phyloP scores from a whole-genome alignment of 2,888 invertebrate genomes.

The Galerucella calmariensis region DNA sequence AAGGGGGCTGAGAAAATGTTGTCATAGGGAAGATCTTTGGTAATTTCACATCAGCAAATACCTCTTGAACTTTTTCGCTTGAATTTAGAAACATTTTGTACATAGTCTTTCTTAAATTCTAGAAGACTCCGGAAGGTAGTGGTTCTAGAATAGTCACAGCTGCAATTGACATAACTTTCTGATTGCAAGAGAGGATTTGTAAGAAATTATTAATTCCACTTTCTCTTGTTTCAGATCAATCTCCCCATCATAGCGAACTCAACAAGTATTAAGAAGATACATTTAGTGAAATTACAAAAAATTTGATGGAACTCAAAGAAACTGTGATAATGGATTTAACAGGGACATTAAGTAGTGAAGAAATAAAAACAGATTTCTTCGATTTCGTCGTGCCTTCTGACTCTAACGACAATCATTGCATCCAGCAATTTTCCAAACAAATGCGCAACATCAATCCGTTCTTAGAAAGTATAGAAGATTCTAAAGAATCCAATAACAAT shows the following conservation, averaged over 20 bases:
- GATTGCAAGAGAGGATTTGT: background rate
- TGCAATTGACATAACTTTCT: too few relatives aligned
- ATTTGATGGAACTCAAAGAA: conserved; percentile 55
- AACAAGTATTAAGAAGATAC: background rate
- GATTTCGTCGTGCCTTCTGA: conserved; percentile 88
- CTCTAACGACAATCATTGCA: conserved; percentile 73
- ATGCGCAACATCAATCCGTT: conserved; percentile 77
- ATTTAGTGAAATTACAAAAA: background rate
- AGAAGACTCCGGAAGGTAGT: too few relatives aligned
- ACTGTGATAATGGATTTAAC: conserved; percentile 83
- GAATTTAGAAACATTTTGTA: too few relatives aligned
- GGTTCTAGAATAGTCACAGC: too few relatives aligned
- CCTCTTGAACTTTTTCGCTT: too few relatives aligned
- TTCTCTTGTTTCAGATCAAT: background rate
- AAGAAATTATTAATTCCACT: background rate
- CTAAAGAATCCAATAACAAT: conserved; percentile 71
- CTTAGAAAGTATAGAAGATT: conserved; percentile 70
- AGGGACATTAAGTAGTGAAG: conserved; percentile 82
- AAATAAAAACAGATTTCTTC: conserved; percentile 89
- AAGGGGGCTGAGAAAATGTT: too few relatives aligned
- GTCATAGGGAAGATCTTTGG: too few relatives aligned
- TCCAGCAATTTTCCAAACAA: conserved; percentile 74
- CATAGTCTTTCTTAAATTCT: too few relatives aligned
- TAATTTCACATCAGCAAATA: too few relatives aligned
- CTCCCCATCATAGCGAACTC: background rate